Base-by-base conservation (phyloP, 1,140 invertebrate genomes). In the Aphelenchoides fujianensis region DNA sequence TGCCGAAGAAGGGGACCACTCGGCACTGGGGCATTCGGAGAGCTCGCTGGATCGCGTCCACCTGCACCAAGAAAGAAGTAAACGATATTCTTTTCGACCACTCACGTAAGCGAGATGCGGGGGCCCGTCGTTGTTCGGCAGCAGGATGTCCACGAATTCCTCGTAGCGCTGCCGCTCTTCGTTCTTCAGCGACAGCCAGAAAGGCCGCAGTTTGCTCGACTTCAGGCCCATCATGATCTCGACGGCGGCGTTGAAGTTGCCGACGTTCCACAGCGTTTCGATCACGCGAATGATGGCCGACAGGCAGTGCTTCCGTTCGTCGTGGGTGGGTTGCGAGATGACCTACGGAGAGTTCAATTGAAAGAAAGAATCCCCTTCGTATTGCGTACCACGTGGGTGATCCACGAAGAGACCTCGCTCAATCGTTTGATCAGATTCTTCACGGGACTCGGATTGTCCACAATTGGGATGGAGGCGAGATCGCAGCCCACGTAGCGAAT, bases 241-340 rank as follows among this genome's bases (percentile, higher is more conserved):
- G 89, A 94, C 92, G 53, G 93, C 92, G 64, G 91, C 92, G 88
- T 96, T 95, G 88, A 97, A 96, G 86, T 96, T 95, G 37, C 92
- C 93, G 75, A 92, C 90, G 82, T 73, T 67, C 57, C 92, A 96
- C 85, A 92, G 94, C 63, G 91, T 90, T 67, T 92, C 88, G 27
- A 93, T 92, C 0, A 95, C 90, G 55, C 94, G 87, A 32, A 95
- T 88, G 34, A 96, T 89, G 84, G 92, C 95, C 48, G 92, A 92
- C 19, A 96, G 87, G 3, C 92, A 89, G 54, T 91, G 92, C 86
- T 94, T 92, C 71, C 92, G 86, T 82, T 95, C 92, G 79, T 95
- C 93, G 82, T 91, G 89, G 16, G 91, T 91, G 1, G 91, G 89
- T 84, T 92, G 91, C 3, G 19, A 72, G 2, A 71, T 52, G 78